phyloP scores from a whole-genome alignment of 2,113 vertebrate genomes.

The Rhabdomys dilectus region DNA sequence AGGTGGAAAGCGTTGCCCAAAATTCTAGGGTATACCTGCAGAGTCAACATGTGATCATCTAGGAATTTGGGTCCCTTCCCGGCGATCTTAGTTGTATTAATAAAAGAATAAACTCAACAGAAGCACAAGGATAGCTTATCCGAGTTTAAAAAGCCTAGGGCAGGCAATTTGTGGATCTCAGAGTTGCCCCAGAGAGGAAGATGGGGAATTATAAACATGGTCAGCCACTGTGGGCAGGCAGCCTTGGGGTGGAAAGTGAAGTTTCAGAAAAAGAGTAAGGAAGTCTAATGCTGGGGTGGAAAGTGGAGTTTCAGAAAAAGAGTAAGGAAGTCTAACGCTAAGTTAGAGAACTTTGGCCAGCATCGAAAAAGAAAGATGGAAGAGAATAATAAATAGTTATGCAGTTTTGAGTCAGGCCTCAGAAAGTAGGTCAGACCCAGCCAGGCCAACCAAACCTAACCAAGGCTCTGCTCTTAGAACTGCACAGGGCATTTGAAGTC shows the following conservation, averaged over 20 bases:
- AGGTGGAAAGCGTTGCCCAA: background rate
- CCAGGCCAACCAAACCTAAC: background rate
- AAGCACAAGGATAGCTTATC: background rate
- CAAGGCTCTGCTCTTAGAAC: background rate
- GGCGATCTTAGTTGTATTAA: background rate
- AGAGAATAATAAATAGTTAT: background rate
- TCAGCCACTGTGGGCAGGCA: background rate
- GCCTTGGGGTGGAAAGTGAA: background rate
- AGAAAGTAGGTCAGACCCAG: background rate
- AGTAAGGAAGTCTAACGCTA: background rate
- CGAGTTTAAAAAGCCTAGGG: background rate
- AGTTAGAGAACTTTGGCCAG: background rate
- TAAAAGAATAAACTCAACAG: background rate
- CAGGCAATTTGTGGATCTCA: background rate
- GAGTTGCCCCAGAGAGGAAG: background rate
- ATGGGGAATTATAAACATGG: background rate
- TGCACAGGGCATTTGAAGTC: background rate
- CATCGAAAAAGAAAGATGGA: background rate
- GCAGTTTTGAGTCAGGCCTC: background rate
- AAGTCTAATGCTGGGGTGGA: too few species aligned
- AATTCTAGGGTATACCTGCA: background rate
- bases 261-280: background rate
- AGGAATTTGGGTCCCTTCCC: background rate
- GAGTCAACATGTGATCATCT: background rate
- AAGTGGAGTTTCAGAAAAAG: background rate